Evolutionary conservation across 92 coral and sea anemone genomes (phyloP), one percentile per base, ranked within the genome.

Genomic region (Porites divaricata): DNA sequence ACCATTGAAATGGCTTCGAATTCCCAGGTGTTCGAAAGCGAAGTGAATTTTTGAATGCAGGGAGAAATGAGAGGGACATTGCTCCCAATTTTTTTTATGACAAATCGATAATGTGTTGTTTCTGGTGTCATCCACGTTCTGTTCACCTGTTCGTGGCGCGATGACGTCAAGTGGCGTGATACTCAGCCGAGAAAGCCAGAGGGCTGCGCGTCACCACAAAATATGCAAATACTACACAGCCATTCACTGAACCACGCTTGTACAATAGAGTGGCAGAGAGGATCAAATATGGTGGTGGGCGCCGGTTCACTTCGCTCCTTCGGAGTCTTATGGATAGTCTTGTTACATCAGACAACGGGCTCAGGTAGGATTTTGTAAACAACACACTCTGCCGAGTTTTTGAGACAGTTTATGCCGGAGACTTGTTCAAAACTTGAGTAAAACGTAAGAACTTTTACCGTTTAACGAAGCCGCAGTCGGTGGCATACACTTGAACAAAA

Each of bases 141-240:
- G 22, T 52, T 75, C 82, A 85, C 83, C 83, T 77, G 83, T 59
- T 35, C 13, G 45, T 57, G 70, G 89, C 89, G 89, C 63, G 1
- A 67, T 86, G 85, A 86, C 89, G 89, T 86, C 89, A 86, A 70
- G 84, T 86, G 89, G 85, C 85, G 78, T 86, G 89, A 86, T 75
- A 13, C 63, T 78, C 63, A 70, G 35, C 76, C 73, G 89, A 78
- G 76, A 22, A 8, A 10, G 49, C 16, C 14, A 54, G 59, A 54
- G 5, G 7, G 15, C 58, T 0, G 14, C 17, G 54, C 69, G 84
- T 65, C 45, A 35, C 45, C 4, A 67, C 54, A 80, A 67, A 13
- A n/a, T 17, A 58, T 15, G 66, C 66, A 11, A 56, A 57, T 54
- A 7, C 25, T 13, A 11, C 13, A 16, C 28, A 26, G 28, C 48